phyloP scores from a whole-genome alignment of 1,140 invertebrate species.

The Charaxes varanes region DNA sequence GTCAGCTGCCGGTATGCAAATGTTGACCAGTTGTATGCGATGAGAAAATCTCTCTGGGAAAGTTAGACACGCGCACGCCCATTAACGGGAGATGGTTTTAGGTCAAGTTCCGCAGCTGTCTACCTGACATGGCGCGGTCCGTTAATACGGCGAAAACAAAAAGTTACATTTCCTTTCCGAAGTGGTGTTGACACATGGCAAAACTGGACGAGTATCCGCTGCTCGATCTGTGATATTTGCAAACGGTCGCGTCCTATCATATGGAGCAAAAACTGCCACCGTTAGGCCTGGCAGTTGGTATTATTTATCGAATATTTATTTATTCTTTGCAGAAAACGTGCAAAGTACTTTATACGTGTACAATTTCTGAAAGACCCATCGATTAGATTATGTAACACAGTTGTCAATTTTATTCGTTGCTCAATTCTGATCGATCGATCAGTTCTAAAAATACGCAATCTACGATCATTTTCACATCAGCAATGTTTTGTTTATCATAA shows the following conservation, averaged over 20 bases:
- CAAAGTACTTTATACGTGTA: no score
- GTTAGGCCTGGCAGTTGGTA: no score
- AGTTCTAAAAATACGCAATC: no score
- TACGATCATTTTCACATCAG: no score
- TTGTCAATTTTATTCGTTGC: no score
- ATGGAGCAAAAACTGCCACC: not conserved
- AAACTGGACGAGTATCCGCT: slow-evolving; percentile 45
- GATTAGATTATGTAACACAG: no score
- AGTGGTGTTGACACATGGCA: slow-evolving; percentile 37
- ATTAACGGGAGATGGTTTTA: slow-evolving; percentile 30
- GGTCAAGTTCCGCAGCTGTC: slow-evolving; percentile 39
- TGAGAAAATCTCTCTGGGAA: slow-evolving; percentile 44
- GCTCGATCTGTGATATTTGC: slow-evolving; percentile 20
- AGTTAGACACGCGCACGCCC: slow-evolving; percentile 37
- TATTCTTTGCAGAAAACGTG: no score
- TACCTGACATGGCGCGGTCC: slow-evolving; percentile 45
- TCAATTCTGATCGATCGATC: no score
- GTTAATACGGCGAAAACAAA: slow-evolving; percentile 46
- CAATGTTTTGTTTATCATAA: no score
- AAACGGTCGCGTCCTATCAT: not conserved
- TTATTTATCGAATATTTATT: no score
- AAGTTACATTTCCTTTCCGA: slow-evolving; percentile 45
- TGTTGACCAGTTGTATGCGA: slow-evolving; percentile 42
- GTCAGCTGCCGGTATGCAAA: slow-evolving; percentile 61
- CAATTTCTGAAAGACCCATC: no score